Conservation (phyloP, 2,113 vertebrate species). For the Leiothrix lutea region DNA sequence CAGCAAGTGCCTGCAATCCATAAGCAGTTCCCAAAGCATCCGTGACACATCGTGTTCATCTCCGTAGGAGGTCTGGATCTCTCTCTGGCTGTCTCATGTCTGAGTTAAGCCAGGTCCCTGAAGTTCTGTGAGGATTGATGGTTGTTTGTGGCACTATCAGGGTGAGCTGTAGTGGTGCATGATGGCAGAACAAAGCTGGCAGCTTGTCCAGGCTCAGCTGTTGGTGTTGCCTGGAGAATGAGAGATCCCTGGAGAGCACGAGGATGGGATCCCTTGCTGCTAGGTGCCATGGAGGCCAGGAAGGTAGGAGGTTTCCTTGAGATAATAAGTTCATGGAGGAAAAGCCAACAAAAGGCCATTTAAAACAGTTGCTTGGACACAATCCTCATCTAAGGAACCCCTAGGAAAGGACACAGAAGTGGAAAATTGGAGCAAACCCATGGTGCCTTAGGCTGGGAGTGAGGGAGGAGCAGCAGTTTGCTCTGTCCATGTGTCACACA, state of each 20-base stretch:
- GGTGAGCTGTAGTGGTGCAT: fast-evolving
- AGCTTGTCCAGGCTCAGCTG: not conserved
- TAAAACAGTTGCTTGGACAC: not conserved
- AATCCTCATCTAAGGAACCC: not conserved
- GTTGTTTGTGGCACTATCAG: not conserved
- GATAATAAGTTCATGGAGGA: not conserved
- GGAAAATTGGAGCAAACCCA: not conserved
- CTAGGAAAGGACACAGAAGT: not conserved
- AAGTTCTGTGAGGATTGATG: not conserved
- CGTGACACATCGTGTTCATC: not conserved
- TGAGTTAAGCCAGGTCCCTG: not conserved
- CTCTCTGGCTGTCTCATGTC: not conserved
- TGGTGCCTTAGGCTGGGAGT: fast-evolving
- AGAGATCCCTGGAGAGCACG: not conserved
- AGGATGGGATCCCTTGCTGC: not conserved
- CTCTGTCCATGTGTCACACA: fast-evolving
- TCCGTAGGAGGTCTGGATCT: not conserved
- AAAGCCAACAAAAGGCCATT: not conserved
- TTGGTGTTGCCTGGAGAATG: not conserved
- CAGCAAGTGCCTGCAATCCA: not conserved
- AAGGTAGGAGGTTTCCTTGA: not conserved
- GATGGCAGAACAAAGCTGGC: not conserved
- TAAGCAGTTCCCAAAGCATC: not conserved
- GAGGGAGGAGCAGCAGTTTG: not conserved
- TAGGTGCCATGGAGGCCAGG: not conserved